Base-by-base conservation (phyloP, 2,888 invertebrate genomes). In the Papilio demoleus region DNA sequence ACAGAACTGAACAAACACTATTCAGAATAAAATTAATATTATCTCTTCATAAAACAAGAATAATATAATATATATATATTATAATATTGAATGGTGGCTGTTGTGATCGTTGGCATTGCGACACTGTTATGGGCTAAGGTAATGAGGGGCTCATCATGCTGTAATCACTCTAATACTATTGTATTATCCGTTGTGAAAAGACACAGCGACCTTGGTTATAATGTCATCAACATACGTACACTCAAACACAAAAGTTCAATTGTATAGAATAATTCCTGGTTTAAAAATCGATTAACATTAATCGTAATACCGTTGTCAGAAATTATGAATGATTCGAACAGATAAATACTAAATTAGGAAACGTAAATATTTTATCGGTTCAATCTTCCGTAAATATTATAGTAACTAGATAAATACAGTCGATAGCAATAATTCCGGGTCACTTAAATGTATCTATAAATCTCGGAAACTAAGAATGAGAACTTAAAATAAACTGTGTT, bases 101-200 rank as follows among this genome's bases (percentile, higher is more conserved):
- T 75, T 73, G 76, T 76, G 79, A 80, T 76, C 76, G 76, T 71
- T 81, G 81, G 72, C 85, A 85, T 83, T 85, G 82, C 77, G 59
- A n/a, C 71, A 78, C 84, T 59, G 69, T 78, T 86, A 86, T 79
- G 84, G 87, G 58, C 70, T 67, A 78, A 74, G 71, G 73, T 87
- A 84, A 87, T 84, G 81, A 79, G 74, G 75, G 72, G 74, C 78
- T 76, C 74, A 77, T 76, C 76, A 75, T 73, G 74, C 74, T 72
- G 65, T 74, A 72, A 73, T 70, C 62, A 62, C 56, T 45, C 67
- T 73, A 71, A 64, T 72, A 70, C 74, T 71, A 71, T 72, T 75
- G 73, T 70, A 74, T 72, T 70, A 71, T 72, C 73, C 73, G 73
- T 76, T 73, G 71, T 73, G 71, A 73, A 69, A 69, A 69, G 65